Evolutionary conservation across 2,113 vertebrate genomes (phyloP), one percentile per base, ranked within the genome.

Genomic region (Cinclus mexicanus): DNA sequence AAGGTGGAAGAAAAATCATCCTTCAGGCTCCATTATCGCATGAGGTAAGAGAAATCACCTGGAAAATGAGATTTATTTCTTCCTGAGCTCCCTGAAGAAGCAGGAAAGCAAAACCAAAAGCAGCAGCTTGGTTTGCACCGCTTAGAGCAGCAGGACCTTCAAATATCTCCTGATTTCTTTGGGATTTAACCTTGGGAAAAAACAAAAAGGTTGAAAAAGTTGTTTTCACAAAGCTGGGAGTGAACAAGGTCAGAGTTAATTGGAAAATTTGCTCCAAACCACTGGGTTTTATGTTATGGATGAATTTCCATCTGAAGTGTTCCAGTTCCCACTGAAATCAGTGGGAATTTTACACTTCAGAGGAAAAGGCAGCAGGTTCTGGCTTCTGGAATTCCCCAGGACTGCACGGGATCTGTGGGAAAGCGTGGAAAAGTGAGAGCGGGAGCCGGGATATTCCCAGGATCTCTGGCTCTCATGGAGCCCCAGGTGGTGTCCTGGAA

Each of bases 11-110:
- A 99, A 8, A 98, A 98, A 87, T 98, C 97, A 18, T 98, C 97
- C 19, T 94, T 98, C 83, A 98, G 97, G 87, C 96, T 99, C 67
- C 98, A 99, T 81, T 99, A 99, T 87, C 99, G 99, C 31, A 99
- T 99, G 98, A 99, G 99, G 99, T 99, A 97, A 93, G 97, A 53
- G 28, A 26, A 3, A 68, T 35, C 18, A 8, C 12, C 70, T 63
- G 46, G 19, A 22, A 89, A 76, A 29, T 12, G 2, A 22, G 8
- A 46, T 56, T 56, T 1, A 4, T 22, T 9, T 19, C 3, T 11
- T 37, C 3, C 60, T 61, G 8, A 81, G 37, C 47, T 83, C n/a
- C 26, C 68, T 49, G 52, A 8, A 47, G 49, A 29, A 57, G 52
- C 49, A 71, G 60, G 49, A 10, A 60, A 83, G 7, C 64, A 85